Evolutionary conservation across 2,888 invertebrate genomes (phyloP), one percentile per base, ranked within the genome.

Genomic region (Fragum fragum): DNA sequence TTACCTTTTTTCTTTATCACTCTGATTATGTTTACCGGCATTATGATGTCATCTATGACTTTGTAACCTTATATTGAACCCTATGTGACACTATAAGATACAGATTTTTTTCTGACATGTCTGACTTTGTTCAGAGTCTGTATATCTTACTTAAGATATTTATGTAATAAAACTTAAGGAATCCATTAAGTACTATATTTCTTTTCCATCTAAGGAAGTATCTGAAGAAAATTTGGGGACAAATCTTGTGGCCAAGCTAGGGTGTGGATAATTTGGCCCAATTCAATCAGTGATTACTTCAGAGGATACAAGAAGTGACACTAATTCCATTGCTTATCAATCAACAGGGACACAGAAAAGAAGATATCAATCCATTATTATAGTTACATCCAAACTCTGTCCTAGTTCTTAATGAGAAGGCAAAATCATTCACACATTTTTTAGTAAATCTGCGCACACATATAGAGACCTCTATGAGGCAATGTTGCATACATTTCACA

Each of bases 251-350:
- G 57, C 7, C 57, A 57, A 57, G 26, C 26, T n/a, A 9, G 57
- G n/a, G 57, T 57, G 57, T 21, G 26, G 26, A 26, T 57, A 57
- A 57, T 57, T 57, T 32, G 32, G 32, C 6, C n/a, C 29, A 32
- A 63, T 63, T 32, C 36, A 63, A 32, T 63, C 36, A n/a, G 36
- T 36, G 63, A 63, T 63, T 63, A 63, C 36, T 32, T 63, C 63
- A 63, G 32, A 32, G 32, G 63, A 29, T 63, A 63, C n/a, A 63
- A 63, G 63, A 63, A 63, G 32, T 32, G 63, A 63, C 63, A 63
- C 63, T 63, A 63, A 63, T 63, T 32, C 63, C 18, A 36, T 63
- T 32, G 28, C 36, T 28, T 21, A n/a, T 63, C 63, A 63, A 63
- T 63, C 63, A 63, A 63, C 63, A 36, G 32, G 32, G 63, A 63